phyloP scores from a whole-genome alignment of 2,113 vertebrate species.

The Catharus minimus region DNA sequence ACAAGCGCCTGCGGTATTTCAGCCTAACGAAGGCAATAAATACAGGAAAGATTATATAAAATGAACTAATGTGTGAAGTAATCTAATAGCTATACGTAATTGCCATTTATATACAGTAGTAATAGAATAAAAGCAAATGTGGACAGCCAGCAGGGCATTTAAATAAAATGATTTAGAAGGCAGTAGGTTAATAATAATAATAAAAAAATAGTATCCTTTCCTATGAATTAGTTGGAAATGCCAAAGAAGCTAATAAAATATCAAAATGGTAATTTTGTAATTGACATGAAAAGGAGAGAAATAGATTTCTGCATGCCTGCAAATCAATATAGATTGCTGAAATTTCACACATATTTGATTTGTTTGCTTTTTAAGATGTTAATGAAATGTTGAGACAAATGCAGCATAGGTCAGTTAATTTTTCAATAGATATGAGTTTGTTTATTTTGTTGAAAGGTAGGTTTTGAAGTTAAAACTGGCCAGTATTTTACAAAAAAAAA shows the following conservation, averaged over 20 bases:
- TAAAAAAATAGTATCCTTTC: conserved; percentile 1
- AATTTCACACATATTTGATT: not conserved
- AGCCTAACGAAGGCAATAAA: conserved; percentile 49
- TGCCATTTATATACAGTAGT: conserved; percentile 29
- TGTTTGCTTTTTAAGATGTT: not conserved
- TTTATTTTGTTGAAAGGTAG: not conserved
- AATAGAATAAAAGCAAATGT: conserved; percentile 48
- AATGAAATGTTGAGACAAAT: conserved; percentile 8
- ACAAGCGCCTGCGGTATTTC: conserved; percentile 36
- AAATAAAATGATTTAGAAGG: conserved; percentile 37
- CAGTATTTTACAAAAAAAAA: not conserved
- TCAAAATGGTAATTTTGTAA: conserved; percentile 43
- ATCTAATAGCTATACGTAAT: conserved; percentile 33
- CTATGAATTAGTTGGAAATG: conserved; percentile 37
- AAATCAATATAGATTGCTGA: conserved; percentile 11
- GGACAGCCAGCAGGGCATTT: conserved; percentile 19
- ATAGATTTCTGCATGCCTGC: not conserved
- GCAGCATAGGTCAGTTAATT: not conserved
- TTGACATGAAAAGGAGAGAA: conserved; percentile 12
- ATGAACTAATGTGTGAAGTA: conserved; percentile 54
- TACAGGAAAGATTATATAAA: conserved; percentile 47
- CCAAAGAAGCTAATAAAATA: conserved; percentile 30
- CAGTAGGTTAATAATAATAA: conserved; percentile 43
- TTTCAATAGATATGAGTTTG: not conserved
- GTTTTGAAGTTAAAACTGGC: not conserved